A percentile compares a stretch with the other conserved stretches of the same genome.
phyloP scores from a whole-genome alignment of 2,113 vertebrate genomes.

The Aix galericulata region DNA sequence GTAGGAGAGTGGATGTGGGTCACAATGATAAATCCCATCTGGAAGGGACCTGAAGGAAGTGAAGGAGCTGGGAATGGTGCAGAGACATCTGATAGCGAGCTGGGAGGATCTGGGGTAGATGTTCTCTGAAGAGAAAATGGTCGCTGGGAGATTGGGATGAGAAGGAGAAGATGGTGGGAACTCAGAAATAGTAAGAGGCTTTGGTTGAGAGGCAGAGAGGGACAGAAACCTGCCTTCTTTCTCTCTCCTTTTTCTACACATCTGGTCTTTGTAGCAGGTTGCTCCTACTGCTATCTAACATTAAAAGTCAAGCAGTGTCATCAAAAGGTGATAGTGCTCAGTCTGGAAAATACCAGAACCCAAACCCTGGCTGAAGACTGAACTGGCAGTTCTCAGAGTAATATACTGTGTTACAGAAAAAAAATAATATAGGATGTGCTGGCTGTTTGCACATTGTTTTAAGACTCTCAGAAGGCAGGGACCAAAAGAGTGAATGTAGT shows the following conservation, averaged over 20 bases:
- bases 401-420: not conserved
- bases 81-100: not conserved
- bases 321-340: not conserved
- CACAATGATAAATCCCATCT: not conserved
- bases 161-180: not conserved
- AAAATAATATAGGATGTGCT: not conserved
- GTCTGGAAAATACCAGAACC: not conserved
- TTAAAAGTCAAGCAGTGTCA: not conserved
- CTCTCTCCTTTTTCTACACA: not conserved
- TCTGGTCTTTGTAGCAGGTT: not conserved
- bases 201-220: not conserved
- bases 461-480: not conserved
- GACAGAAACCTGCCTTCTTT: not conserved
- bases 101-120: fast-evolving
- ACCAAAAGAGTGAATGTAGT: not conserved
- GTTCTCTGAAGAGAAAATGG: not conserved
- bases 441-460: not conserved
- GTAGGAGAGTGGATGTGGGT: not conserved
- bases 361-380: not conserved
- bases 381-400: not conserved
- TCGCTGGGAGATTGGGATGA: not conserved
- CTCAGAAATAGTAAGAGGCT: not conserved
- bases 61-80: not conserved
- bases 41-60: not conserved
- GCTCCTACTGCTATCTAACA: not conserved